Evolutionary conservation across 2,888 invertebrate genomes (phyloP).

Genomic region (Limnephilus marmoratus): DNA sequence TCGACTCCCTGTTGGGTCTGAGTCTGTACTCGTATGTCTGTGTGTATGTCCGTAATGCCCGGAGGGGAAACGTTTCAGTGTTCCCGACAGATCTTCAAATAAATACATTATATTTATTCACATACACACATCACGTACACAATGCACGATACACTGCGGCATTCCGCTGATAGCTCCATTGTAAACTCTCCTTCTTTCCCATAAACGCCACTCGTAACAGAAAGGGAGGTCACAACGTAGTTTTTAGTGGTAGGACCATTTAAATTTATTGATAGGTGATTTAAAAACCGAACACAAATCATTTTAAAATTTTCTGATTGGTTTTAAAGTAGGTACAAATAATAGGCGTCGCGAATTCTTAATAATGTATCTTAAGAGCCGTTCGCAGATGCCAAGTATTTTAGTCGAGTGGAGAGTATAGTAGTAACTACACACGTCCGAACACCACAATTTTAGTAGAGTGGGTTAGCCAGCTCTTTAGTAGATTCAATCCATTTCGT

Average conservation of each 20-base stretch:
- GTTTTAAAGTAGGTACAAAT: background rate
- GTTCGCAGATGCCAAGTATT: no score
- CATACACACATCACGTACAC: background rate
- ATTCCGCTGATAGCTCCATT: background rate
- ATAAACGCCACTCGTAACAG: background rate
- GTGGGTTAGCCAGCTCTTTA: no score
- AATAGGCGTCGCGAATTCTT: no score
- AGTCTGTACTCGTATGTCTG: background rate
- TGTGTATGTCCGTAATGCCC: background rate
- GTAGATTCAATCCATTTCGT: no score
- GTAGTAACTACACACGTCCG: no score
- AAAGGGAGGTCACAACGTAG: background rate
- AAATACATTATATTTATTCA: background rate
- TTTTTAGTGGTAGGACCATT: background rate
- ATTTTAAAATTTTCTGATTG: background rate
- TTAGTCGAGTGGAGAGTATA: no score
- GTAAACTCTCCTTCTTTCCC: background rate
- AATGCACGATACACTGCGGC: background rate
- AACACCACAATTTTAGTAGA: no score
- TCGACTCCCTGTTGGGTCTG: slow-evolving; percentile 17
- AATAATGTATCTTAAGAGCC: no score
- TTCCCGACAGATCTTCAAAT: slow-evolving; percentile 16
- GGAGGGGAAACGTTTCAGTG: background rate
- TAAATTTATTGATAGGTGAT: background rate
- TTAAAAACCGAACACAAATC: background rate